Evolutionary conservation across 92 coral and sea anemone genomes (phyloP), one percentile per base, ranked within the genome.

Genomic region (Actinernus sp.): DNA sequence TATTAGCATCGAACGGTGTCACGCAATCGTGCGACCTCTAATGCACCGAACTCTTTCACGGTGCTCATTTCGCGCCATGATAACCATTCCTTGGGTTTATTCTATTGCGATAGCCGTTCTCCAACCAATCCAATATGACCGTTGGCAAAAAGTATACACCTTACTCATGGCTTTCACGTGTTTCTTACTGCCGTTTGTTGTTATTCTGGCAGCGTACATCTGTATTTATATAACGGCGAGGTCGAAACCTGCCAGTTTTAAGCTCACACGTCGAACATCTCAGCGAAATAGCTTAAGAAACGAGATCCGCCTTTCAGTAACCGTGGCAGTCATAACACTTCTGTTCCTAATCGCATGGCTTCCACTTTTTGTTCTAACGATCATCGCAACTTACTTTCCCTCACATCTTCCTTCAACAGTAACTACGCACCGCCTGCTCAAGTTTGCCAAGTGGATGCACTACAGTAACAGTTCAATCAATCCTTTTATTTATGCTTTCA

Each of bases 381-480:
- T 85, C 21, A 66, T 92, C 13, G 93, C 81, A 6, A 86, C 85
- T 13, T 81, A 86, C 78, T 44, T 65, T 38, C 58, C 78, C 0
- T 66, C 59, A n/a, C 54, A 73, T 18, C 79, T 88, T 10, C 92
- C 91, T 13, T 48, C 59, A 6, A 73, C 88, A 4, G 32, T 79
- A 37, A 71, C 88, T 36, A 79, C 53, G 9, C 67, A 44, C 3
- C 81, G 87, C 19, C 75, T 92, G 11, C 68, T 89, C 24, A 85
- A 68, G 59, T 88, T 92, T 47, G 94, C 84, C 34, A 92, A 92
- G 46, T 88, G 88, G 73, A 87, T 90, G 88, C 97, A 92, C 65
- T 92, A 83, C 33, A 66, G 88, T 40, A 84, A 92, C 71, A 92
- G 97, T 33, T 86, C 95, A 0, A 34, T 88, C 5, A 85, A 92